These are phyloP conservation scores for Trichacis sp. DNA, from an alignment of 2,888 invertebrate genomes.

Conservation along the genomic window DNA sequence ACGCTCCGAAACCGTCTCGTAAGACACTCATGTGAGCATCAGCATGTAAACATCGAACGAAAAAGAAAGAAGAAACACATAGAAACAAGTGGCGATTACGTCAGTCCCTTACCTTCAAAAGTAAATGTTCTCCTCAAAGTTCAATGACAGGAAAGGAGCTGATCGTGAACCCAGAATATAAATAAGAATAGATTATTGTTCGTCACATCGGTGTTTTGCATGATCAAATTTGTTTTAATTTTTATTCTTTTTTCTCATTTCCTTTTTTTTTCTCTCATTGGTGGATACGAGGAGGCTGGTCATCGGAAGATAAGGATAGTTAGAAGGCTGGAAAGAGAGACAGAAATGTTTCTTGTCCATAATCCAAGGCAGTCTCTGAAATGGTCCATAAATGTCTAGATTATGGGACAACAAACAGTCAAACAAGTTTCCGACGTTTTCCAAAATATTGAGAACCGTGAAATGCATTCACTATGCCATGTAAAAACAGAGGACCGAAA, in stretches of 20 bases:
- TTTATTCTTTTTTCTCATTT: slow-evolving; percentile 43
- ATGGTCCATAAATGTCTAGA: slow-evolving; percentile 3
- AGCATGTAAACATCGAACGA: slow-evolving; percentile 66
- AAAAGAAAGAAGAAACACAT: slow-evolving; percentile 61
- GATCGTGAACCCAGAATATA: slow-evolving; percentile 69
- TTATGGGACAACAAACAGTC: too few relatives aligned
- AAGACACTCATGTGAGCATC: slow-evolving; percentile 64
- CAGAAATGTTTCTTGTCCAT: slow-evolving; percentile 28
- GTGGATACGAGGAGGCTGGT: slow-evolving; percentile 47
- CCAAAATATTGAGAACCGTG: slow-evolving; percentile 1
- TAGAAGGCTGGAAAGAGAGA: slow-evolving; percentile 32
- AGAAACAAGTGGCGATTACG: slow-evolving; percentile 69
- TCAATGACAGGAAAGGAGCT: slow-evolving; percentile 70
- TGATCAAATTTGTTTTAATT: slow-evolving; percentile 50
- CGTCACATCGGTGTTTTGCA: slow-evolving; percentile 63
- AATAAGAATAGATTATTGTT: slow-evolving; percentile 70
- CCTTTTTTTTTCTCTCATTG: slow-evolving; percentile 32
- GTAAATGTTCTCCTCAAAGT: slow-evolving; percentile 70
- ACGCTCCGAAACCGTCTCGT: slow-evolving; percentile 62
- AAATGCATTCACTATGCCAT: slow-evolving; percentile 37
- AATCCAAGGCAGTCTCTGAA: slow-evolving; percentile 21
- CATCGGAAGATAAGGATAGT: slow-evolving; percentile 28
- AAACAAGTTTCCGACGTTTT: slow-evolving; percentile 17
- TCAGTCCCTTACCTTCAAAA: slow-evolving; percentile 70
- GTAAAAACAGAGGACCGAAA: too few relatives aligned